Conservation (phyloP, 2,888 invertebrate species). For the Halocaridina rubra region DNA sequence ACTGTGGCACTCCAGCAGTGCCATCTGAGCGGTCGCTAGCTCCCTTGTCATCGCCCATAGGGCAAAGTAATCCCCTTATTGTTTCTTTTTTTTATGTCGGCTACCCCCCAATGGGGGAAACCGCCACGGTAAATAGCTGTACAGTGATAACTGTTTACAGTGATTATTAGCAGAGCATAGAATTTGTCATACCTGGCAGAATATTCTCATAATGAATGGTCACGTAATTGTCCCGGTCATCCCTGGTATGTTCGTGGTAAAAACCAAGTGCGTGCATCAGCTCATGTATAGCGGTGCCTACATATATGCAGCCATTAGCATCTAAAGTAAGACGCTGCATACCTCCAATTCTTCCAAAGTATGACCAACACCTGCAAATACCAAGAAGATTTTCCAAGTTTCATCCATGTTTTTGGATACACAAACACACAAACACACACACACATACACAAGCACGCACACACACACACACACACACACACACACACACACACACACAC, state of each 20-base stretch:
- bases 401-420: too few relatives aligned
- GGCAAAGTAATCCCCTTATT: too few relatives aligned
- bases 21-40: too few relatives aligned
- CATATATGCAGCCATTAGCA: slow-evolving; percentile 1
- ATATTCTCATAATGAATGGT: slow-evolving; percentile 32
- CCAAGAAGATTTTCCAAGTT: background rate
- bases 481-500: slow-evolving; percentile 3
- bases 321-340: slow-evolving; percentile 21
- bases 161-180: too few relatives aligned
- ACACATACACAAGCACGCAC: too few relatives aligned
- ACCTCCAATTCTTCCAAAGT: slow-evolving; percentile 41
- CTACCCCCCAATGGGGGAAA: background rate
- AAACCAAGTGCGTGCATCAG: slow-evolving; percentile 39
- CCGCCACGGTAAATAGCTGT: background rate
- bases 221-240: slow-evolving; percentile 30
- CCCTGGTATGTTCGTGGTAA: slow-evolving; percentile 31
- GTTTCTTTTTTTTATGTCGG: too few relatives aligned
- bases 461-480: background rate
- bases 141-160: background rate
- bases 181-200: background rate
- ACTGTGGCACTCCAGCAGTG: too few relatives aligned
- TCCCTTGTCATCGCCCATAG: too few relatives aligned
- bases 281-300: slow-evolving; percentile 38
- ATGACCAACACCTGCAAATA: slow-evolving; percentile 17
- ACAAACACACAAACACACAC: too few relatives aligned